Percentiles rank a stretch among this genome's conserved stretches.
phyloP scores from a whole-genome alignment of 2,888 invertebrate genomes.

The Cyrtodaria siliqua region DNA sequence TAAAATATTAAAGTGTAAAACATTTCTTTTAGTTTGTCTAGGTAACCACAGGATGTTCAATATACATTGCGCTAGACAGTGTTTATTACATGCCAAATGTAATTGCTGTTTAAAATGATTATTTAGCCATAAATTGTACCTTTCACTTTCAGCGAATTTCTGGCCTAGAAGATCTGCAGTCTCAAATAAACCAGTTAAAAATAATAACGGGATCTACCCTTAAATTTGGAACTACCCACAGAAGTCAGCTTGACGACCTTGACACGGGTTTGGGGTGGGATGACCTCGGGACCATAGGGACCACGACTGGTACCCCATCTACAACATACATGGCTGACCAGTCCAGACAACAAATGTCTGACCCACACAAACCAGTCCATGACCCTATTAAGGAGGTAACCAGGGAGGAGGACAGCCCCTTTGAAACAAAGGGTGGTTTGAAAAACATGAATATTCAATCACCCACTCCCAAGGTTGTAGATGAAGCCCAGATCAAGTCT shows the following conservation, averaged over 20 bases:
- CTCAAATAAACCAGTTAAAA: conserved; percentile 74
- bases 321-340: conserved; percentile 32
- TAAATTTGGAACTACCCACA: conserved; percentile 48
- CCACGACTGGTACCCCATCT: conserved; percentile 50
- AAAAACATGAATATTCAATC: conserved; percentile 58
- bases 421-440: conserved; percentile 49
- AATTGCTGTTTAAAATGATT: too few relatives aligned
- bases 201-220: conserved; percentile 61
- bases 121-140: not conserved
- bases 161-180: conserved; percentile 76
- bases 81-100: too few relatives aligned
- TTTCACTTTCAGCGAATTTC: conserved; percentile 73
- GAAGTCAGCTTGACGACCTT: conserved; percentile 63
- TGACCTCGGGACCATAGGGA: conserved; percentile 56
- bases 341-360: conserved; percentile 56
- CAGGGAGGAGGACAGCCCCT: conserved; percentile 59
- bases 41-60: too few relatives aligned
- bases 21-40: too few relatives aligned
- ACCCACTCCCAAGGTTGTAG: conserved; percentile 47
- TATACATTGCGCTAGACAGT: too few relatives aligned
- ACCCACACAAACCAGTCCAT: conserved; percentile 39
- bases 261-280: conserved; percentile 67
- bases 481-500: conserved; percentile 21
- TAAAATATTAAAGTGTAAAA: too few relatives aligned
- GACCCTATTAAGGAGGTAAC: conserved; percentile 48